phyloP scores from a whole-genome alignment of 2,888 invertebrate genomes.

The Leistus spinibarbis region DNA sequence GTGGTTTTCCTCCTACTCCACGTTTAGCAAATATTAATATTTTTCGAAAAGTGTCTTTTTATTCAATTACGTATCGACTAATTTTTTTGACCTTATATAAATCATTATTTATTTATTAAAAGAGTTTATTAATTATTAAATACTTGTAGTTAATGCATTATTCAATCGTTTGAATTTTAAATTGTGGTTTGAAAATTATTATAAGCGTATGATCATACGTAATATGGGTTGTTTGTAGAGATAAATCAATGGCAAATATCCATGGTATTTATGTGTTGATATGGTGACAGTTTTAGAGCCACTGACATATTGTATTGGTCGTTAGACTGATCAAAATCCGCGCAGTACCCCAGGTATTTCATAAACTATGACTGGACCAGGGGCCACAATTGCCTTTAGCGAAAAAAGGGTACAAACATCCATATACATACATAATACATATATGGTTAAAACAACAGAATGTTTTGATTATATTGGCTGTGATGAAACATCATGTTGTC shows the following conservation, averaged over 20 bases:
- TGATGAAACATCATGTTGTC: slow-evolving; percentile 35
- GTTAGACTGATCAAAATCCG: not conserved
- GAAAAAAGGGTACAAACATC: not conserved
- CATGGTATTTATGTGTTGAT: not conserved
- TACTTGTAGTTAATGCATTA: no score
- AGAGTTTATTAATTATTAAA: no score
- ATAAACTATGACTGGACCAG: not conserved
- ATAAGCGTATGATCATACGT: not conserved
- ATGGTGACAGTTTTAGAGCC: not conserved
- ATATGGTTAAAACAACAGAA: slow-evolving; percentile 36
- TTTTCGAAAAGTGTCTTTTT: no score
- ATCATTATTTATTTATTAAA: no score
- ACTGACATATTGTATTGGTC: not conserved
- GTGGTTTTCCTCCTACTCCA: no score
- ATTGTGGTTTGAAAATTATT: not conserved
- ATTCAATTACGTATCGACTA: no score
- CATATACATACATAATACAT: not conserved
- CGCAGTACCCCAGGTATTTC: slow-evolving; percentile 4
- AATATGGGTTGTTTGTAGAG: not conserved
- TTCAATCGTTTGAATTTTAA: no score
- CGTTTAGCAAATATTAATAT: no score
- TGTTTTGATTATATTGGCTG: slow-evolving; percentile 38
- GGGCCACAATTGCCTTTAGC: not conserved
- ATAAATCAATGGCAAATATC: not conserved
- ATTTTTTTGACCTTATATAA: no score